Evolutionary conservation across 2,113 vertebrate genomes (phyloP).

Genomic region (Meleagris gallopavo): DNA sequence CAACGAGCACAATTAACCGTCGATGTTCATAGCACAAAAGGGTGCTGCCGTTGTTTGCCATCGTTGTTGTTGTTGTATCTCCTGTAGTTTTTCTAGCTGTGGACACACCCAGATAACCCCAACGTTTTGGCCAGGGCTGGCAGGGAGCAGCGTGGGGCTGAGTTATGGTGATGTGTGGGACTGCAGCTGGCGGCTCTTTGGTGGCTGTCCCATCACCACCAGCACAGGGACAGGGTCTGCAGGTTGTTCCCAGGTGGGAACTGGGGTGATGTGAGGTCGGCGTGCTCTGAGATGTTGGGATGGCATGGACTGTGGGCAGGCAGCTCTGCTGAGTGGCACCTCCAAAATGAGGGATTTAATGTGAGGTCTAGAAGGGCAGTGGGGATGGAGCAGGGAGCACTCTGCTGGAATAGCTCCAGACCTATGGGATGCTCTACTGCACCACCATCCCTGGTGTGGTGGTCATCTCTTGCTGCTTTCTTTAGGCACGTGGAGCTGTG

Average conservation of each 20-base stretch:
- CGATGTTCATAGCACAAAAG: constrained; percentile 51
- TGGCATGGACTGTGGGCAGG: accelerated
- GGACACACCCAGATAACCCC: not conserved
- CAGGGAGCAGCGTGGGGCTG: not conserved
- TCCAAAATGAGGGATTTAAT: not conserved
- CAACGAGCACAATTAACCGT: constrained; percentile 56
- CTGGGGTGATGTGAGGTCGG: not conserved
- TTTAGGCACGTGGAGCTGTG: not conserved
- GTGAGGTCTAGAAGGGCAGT: not conserved
- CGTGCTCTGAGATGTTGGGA: not conserved
- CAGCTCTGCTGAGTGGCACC: not conserved
- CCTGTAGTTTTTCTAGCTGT: constrained; percentile 62
- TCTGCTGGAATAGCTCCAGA: not conserved
- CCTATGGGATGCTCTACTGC: not conserved
- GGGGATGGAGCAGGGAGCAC: accelerated
- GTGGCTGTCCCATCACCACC: not conserved
- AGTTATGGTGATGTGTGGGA: not conserved
- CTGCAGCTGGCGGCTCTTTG: not conserved
- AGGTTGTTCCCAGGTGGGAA: not conserved
- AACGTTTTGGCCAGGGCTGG: not conserved
- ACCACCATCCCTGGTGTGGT: not conserved
- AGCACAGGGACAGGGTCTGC: not conserved
- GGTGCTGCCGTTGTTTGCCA: constrained; percentile 46
- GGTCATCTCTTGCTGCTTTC: not conserved
- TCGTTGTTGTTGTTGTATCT: constrained; percentile 42